Evolutionary conservation across 1,140 invertebrate species (phyloP), one percentile per base, ranked within the genome.

Genomic region (Eumaeus atala): DNA sequence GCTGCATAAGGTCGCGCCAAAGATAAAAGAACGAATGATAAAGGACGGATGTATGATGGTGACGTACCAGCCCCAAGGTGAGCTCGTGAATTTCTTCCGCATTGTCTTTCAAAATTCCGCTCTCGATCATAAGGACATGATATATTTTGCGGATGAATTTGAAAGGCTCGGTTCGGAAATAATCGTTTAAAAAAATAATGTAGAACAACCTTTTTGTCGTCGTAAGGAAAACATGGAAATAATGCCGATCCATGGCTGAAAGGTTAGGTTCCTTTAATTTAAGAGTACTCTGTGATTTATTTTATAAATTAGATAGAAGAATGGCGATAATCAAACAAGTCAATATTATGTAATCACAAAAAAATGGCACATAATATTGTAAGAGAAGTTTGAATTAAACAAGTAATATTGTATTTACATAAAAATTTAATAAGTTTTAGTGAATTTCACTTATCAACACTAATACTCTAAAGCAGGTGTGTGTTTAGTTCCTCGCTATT

Each of bases 11-110:
- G 90, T 98, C 14, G 97, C 97, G 1, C 96, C 97, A 0, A 91
- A 92, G 72, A 93, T 99, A 47, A 99, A 99, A 81, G 95, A 96
- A 71, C 87, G 91, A 56, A 98, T 99, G 97, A 96, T 98, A 89
- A 93, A 95, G 73, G 92, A 95, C 74, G 97, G 97, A 3, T 93
- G 93, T 3, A 97, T 98, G 92, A 95, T 99, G 92, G 93, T 98
- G 28, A 97, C 96, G 11, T 98, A 98, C 76, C 97, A 98, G 73
- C 95, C 96, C 0, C 87, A 96, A 58, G 89, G 92, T 44, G 87
- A 91, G 54, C 86, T 92, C 58, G 94, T 95, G 0, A 96, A 99
- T 80, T 98, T 99, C 87, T 99, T 99, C 89, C 90, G 97, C 38
- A 91, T 98, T 50, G 96, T 98, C 7, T 90, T 98, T 63, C 95